These are phyloP conservation scores for Lepus oiostolus DNA, from an alignment of 2,797 vertebrate species.

Conservation along the genomic window DNA sequence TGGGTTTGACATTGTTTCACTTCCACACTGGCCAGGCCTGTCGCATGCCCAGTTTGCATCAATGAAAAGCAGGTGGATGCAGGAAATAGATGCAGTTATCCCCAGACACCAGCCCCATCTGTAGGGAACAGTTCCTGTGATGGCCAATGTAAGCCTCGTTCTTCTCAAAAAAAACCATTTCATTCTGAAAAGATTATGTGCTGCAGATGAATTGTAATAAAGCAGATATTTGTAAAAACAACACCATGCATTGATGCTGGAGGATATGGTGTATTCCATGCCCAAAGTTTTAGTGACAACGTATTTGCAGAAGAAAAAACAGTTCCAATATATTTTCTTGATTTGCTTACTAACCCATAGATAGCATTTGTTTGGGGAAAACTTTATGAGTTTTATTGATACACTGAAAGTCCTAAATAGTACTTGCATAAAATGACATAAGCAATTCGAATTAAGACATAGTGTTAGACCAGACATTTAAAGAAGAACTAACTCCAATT, in stretches of 20 bases:
- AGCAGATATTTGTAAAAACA: background rate
- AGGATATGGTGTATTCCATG: fast-evolving
- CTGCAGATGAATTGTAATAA: background rate
- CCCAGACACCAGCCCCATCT: background rate
- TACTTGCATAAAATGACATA: background rate
- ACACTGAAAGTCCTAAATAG: background rate
- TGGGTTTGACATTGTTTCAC: background rate
- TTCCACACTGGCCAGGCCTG: background rate
- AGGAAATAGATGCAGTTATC: too few species aligned
- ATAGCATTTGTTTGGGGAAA: background rate
- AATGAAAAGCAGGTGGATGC: background rate
- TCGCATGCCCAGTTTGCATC: background rate
- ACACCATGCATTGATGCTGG: fast-evolving
- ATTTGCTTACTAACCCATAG: background rate
- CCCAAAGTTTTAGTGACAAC: background rate
- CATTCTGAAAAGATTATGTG: background rate
- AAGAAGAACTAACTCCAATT: too few species aligned
- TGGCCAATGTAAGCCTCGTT: background rate
- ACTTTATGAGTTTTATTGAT: background rate
- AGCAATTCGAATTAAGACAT: too few species aligned
- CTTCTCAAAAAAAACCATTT: background rate
- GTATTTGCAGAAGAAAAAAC: background rate
- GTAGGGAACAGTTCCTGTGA: too few species aligned
- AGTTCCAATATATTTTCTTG: background rate
- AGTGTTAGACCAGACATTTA: too few species aligned